Conservation (phyloP, 92 coral and sea anemone genomes). For the Scolanthus callimorphus region DNA sequence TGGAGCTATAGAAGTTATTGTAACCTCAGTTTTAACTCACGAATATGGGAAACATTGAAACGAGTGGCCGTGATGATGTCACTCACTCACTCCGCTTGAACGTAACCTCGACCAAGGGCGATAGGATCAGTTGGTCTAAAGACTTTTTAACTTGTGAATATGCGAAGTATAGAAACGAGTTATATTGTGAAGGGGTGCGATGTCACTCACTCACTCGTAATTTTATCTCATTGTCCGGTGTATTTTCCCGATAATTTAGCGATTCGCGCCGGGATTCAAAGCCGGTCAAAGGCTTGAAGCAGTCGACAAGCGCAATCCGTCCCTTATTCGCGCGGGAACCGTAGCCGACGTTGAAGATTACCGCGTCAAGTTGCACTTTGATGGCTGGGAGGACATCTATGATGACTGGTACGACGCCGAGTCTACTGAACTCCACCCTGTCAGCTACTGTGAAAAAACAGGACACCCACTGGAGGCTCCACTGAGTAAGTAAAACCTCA, state of each 20-base stretch:
- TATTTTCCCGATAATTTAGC: constrained; percentile 32
- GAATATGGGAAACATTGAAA: no score
- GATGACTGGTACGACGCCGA: constrained; percentile 94
- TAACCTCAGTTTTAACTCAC: no score
- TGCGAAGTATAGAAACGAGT: no score
- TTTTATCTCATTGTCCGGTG: no score
- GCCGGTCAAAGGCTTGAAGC: constrained; percentile 83
- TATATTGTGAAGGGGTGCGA: no score
- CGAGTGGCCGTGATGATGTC: no score
- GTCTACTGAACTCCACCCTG: constrained; percentile 60
- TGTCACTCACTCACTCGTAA: no score
- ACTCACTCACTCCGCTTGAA: no score
- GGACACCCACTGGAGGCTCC: constrained; percentile 59
- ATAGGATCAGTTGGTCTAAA: no score
- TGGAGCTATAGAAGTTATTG: no score
- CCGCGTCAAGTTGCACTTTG: constrained; percentile 88
- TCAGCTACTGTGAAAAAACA: constrained; percentile 62
- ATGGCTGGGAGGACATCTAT: constrained; percentile 97
- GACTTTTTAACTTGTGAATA: no score
- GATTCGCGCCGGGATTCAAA: constrained; percentile 66
- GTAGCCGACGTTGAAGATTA: constrained; percentile 68
- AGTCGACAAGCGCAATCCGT: constrained; percentile 91
- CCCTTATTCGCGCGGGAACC: constrained; percentile 87
- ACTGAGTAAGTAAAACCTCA: constrained; percentile 38
- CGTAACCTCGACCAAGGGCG: no score